Base-by-base conservation (phyloP, 1,140 invertebrate genomes). In the Adoxophyes honmai region DNA sequence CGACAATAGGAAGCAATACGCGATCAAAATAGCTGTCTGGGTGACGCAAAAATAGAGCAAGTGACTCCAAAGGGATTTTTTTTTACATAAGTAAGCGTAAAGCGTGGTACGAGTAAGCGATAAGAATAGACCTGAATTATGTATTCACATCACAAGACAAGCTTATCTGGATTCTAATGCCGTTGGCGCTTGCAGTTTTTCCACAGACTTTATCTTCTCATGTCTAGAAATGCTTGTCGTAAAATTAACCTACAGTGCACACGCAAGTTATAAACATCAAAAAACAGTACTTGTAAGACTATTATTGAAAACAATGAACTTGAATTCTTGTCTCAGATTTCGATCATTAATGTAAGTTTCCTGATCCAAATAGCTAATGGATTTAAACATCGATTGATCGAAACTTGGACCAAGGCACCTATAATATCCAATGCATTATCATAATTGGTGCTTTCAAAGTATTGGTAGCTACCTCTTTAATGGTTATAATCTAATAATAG, bases 161-260 rank as follows among this genome's bases (percentile, higher is more conserved):
- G 61, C 77, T 81, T 76, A 78, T 86, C 75, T 76, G 62, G 71
- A 86, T 83, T 78, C 80, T 75, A 70, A 68, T 59, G 66, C 67
- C 69, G 75, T 75, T 66, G 59, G 57, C 66, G 59, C 64, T 57
- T 69, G 57, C 57, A 66, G 64, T 73, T 66, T 71, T 76, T 62
- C 64, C 64, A 68, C 14, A 8, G 42, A 15, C 16, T 44, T 15
- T 44, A 16, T 44, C 39, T 44, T 21, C 16, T 10, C 8, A 51
- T 18, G 15, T 51, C 44, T 51, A 10, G 10, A 37, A 37, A 39
- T 39, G 11, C 16, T 39, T 4, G 14, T 38, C 1, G 11, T 37
- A 6, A n/a, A n/a, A n/a, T n/a, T n/a, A n/a, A n/a, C n/a, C n/a
- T n/a, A n/a, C n/a, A n/a, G n/a, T n/a, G n/a, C n/a, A n/a, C n/a